Conservation (phyloP, 2,113 vertebrate species). For the Sula dactylatra region DNA sequence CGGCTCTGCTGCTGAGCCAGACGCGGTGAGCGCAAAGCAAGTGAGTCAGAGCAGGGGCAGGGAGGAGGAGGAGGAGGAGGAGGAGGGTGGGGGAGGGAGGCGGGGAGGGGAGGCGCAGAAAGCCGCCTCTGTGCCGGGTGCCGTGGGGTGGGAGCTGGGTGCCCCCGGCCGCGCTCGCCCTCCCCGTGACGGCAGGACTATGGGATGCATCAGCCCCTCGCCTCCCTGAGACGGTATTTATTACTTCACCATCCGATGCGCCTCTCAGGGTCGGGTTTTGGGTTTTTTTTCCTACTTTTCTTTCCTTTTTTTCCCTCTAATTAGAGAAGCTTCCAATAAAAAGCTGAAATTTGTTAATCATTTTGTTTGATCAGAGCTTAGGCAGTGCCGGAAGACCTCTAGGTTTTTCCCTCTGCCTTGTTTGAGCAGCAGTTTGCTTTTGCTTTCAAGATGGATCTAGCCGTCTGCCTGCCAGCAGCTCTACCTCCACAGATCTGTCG, state of each 20-base stretch:
- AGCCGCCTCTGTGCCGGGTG: accelerated
- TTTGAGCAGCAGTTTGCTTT: constrained; percentile 48
- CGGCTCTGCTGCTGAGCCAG: neutral
- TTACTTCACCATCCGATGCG: accelerated
- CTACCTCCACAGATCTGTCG: neutral
- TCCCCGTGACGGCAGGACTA: neutral
- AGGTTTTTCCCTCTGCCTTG: constrained; percentile 17
- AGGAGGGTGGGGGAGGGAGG: neutral
- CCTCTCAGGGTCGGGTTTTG: neutral
- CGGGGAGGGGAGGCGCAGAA: neutral
- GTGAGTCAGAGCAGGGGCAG: constrained; percentile 7
- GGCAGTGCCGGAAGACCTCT: neutral
- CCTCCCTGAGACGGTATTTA: neutral
- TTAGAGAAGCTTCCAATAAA: neutral
- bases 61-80: neutral
- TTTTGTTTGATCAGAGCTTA: neutral
- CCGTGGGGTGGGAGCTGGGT: accelerated
- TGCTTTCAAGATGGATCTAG: constrained; percentile 53
- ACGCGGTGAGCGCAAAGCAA: neutral
- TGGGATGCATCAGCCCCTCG: neutral
- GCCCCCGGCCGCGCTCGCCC: neutral
- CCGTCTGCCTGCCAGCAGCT: constrained; percentile 35
- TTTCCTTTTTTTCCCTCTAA: neutral
- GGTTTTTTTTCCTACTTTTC: neutral
- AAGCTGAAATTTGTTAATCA: neutral